Evolutionary conservation across 2,888 invertebrate genomes (phyloP), one percentile per base, ranked within the genome.

Genomic region (Azorinus chamasolen): DNA sequence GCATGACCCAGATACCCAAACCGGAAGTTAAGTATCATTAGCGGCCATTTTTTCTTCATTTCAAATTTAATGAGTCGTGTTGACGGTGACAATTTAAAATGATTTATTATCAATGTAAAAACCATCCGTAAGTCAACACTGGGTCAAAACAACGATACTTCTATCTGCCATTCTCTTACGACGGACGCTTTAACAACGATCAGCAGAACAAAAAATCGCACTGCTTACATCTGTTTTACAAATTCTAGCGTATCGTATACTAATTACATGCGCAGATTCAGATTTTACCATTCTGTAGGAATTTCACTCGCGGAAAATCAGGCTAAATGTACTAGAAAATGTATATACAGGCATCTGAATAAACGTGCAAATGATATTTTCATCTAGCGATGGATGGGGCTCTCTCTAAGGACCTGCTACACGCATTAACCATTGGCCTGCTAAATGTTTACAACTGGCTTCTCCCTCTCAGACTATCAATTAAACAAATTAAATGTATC

Each of bases 281-380:
- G 41, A 16, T 22, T 39, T 14, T 41, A 24, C 41, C 24, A 57
- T 57, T n/a, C 43, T 3, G 57, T 57, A 39, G 43, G 57, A 57
- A 57, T 57, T 57, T 57, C 24, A 24, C 22, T 10, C 16, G 57
- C 57, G 43, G 43, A 39, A 57, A 57, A 57, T 57, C 57, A 57
- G 41, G 16, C 22, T 22, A 41, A 57, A 57, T 57, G 57, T 41
- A 41, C 22, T 57, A 57, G 57, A 57, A 57, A 39, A 39, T 5
- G 24, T 41, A 3, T 41, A 39, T 41, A 41, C 43, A 57, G 57
- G 24, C 39, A 57, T 22, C 12, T 57, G 57, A 57, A 57, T 41
- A 24, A 57, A 39, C 57, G n/a, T n/a, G 57, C 32, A 57, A 57
- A 57, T 57, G 57, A 57, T 41, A 57, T 57, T 57, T 57, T 57